These are phyloP conservation scores for Nicator chloris DNA, from an alignment of 2,113 vertebrate genomes.

Conservation along the genomic window DNA sequence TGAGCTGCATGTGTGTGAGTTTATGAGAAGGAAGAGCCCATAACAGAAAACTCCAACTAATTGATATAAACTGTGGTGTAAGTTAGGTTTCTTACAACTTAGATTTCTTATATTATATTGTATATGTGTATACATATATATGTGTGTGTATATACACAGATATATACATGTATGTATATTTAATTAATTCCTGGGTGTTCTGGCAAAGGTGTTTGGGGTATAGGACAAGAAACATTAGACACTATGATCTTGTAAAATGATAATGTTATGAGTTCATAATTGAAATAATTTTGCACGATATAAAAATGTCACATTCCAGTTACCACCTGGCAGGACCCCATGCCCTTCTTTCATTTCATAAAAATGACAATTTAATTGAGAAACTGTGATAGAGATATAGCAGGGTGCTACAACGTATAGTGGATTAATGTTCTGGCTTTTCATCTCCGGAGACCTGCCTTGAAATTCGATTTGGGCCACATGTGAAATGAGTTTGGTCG, in stretches of 20 bases:
- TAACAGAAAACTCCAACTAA: background rate
- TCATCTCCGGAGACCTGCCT: background rate
- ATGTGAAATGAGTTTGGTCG: conserved; percentile 21
- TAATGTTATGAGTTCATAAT: conserved; percentile 40
- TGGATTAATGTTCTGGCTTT: background rate
- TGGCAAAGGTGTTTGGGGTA: background rate
- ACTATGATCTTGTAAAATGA: background rate
- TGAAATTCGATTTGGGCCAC: conserved; percentile 15
- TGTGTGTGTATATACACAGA: rapidly evolving
- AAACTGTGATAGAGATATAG: conserved; percentile 31
- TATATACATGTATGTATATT: background rate
- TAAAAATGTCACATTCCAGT: conserved; percentile 17
- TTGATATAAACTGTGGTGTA: background rate
- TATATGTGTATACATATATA: background rate
- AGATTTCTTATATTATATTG: background rate
- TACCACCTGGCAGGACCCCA: conserved; percentile 34
- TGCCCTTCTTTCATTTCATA: conserved; percentile 18
- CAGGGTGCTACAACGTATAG: background rate
- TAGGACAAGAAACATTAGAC: background rate
- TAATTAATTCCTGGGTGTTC: background rate
- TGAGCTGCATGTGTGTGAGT: background rate
- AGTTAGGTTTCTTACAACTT: background rate
- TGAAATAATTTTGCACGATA: conserved; percentile 40
- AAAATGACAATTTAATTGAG: conserved; percentile 43
- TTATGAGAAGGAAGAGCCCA: background rate